Evolutionary conservation across 2,888 invertebrate genomes (phyloP).

Genomic region (Sinhomidia bicolor): DNA sequence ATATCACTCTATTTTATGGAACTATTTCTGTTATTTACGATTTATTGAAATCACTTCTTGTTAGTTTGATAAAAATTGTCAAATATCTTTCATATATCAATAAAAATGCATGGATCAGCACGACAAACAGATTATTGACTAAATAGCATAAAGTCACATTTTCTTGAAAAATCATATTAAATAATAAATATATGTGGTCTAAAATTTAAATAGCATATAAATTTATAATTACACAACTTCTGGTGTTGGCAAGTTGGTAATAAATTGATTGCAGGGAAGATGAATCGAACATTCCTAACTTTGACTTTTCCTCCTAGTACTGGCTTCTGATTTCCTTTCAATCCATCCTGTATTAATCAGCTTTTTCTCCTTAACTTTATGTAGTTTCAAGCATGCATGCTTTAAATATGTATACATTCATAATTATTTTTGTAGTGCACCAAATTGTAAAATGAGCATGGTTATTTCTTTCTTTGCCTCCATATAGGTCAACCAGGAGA

Average conservation of each 20-base stretch:
- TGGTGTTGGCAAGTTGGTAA: no score
- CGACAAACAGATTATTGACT: no score
- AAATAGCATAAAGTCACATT: no score
- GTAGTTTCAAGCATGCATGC: neutral
- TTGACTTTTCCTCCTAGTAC: neutral
- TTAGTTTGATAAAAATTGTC: conserved; percentile 53
- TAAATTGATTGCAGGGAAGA: neutral
- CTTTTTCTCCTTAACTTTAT: neutral
- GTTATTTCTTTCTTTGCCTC: conserved; percentile 1
- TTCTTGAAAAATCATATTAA: no score
- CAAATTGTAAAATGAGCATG: neutral
- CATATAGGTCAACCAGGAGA: conserved; percentile 67
- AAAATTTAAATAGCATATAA: no score
- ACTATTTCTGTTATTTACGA: conserved; percentile 33
- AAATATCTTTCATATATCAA: neutral
- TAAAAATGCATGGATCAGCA: neutral
- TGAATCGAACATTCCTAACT: neutral
- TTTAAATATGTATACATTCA: no score
- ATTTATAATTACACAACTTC: no score
- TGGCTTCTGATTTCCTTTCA: conserved; percentile 7
- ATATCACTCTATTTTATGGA: conserved; percentile 28
- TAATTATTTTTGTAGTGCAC: no score
- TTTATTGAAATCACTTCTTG: conserved; percentile 47
- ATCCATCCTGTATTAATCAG: neutral
- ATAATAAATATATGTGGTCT: no score